These are phyloP conservation scores for Bubo blakistoni DNA, from an alignment of 2,113 vertebrate genomes.

Conservation along the genomic window DNA sequence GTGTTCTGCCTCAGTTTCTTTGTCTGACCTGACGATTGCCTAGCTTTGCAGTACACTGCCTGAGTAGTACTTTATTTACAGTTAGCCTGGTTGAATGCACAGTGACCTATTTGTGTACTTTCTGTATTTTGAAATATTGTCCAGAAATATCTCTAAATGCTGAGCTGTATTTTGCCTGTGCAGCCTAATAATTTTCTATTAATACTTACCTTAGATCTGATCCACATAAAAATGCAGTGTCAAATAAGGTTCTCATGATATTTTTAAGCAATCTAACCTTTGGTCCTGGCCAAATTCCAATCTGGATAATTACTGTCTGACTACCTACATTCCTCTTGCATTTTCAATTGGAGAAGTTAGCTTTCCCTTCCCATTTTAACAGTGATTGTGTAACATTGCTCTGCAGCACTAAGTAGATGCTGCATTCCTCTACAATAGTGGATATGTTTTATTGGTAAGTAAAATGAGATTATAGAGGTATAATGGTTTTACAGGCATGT, in stretches of 20 bases:
- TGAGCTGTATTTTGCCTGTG: slow-evolving; percentile 32
- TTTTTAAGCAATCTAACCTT: slow-evolving; percentile 63
- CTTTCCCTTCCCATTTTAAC: slow-evolving; percentile 16
- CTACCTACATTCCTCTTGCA: slow-evolving; percentile 41
- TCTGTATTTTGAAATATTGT: background rate
- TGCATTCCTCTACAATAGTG: background rate
- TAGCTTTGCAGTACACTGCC: background rate
- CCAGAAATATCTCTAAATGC: slow-evolving; percentile 32
- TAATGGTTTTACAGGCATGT: slow-evolving; percentile 30
- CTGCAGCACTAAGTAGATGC: background rate
- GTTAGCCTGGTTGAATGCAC: slow-evolving; percentile 3
- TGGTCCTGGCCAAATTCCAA: slow-evolving; percentile 59
- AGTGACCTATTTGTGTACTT: slow-evolving; percentile 40
- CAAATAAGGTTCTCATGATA: slow-evolving; percentile 49
- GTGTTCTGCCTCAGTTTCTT: slow-evolving; percentile 15
- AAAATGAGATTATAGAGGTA: slow-evolving; percentile 11
- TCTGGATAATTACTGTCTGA: slow-evolving; percentile 51
- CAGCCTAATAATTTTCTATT: slow-evolving; percentile 48
- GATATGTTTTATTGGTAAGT: slow-evolving; percentile 7
- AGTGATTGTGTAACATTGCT: slow-evolving; percentile 40
- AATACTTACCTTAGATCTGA: slow-evolving; percentile 48
- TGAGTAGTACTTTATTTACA: background rate
- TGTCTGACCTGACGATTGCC: background rate
- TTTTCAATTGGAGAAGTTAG: slow-evolving; percentile 39
- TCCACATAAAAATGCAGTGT: slow-evolving; percentile 42